A percentile compares a stretch with the other conserved stretches of the same genome.
These are phyloP conservation scores for Scaptomyza cyrtandrae DNA, from an alignment of 2,888 invertebrate species.

Conservation along the genomic window DNA sequence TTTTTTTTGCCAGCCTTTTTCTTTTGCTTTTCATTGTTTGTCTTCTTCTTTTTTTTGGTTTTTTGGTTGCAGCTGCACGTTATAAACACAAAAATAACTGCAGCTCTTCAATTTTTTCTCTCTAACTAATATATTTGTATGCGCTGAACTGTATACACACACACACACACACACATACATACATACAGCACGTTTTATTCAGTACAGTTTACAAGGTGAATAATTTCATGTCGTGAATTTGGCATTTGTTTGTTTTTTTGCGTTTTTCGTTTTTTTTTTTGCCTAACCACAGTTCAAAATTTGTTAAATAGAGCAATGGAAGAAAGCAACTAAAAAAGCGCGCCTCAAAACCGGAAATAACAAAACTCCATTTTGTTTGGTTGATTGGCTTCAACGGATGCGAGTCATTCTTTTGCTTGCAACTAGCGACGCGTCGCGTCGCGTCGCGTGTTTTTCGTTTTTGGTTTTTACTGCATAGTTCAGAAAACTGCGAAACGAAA, in stretches of 20 bases:
- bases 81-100: slow-evolving; percentile 58
- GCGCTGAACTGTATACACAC: slow-evolving; percentile 39
- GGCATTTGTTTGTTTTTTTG: slow-evolving; percentile 16
- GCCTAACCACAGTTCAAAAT: slow-evolving; percentile 37
- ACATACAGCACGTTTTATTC: slow-evolving; percentile 24
- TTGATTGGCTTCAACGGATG: slow-evolving; percentile 42
- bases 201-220: slow-evolving; percentile 58
- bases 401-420: slow-evolving; percentile 25
- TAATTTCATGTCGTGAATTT: slow-evolving; percentile 54
- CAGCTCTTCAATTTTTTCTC: neutral
- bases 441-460: slow-evolving; percentile 47
- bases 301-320: slow-evolving; percentile 8
- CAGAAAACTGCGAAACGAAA: slow-evolving; percentile 13
- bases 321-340: neutral
- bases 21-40: slow-evolving; percentile 4
- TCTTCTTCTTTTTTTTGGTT: slow-evolving; percentile 23
- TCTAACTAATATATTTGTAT: slow-evolving; percentile 42
- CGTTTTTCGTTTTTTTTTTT: slow-evolving; percentile 12
- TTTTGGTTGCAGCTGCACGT: slow-evolving; percentile 2
- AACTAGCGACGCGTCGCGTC: too few relatives aligned
- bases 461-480: slow-evolving; percentile 47
- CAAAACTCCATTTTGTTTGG: slow-evolving; percentile 66
- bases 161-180: slow-evolving; percentile 19
- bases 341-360: slow-evolving; percentile 55
- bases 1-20: slow-evolving; percentile 11